Base-by-base conservation (phyloP, 2,113 vertebrate species). In the Atlantisia rogersi region DNA sequence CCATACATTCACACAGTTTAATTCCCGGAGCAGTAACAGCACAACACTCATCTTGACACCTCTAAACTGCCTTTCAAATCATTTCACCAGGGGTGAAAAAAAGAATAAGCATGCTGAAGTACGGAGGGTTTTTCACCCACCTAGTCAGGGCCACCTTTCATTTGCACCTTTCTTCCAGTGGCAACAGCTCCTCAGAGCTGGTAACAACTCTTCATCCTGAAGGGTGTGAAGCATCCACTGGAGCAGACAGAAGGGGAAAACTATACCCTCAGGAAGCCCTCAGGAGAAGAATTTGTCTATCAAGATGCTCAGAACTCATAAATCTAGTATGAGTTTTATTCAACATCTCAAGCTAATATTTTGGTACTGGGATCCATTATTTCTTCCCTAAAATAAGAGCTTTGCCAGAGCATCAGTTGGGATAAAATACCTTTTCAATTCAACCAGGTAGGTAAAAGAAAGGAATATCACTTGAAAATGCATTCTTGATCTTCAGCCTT, bases 141-240 rank as follows among this genome's bases (percentile, higher is more conserved):
- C 80, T 91, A 96, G 64, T 88, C 63, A 67, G 35, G 79, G 70
- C 55, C 87, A 85, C 84, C 39, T 95, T 88, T 94, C 84, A 86
- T 95, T 96, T 97, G 88, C 90, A 95, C 92, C 94, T 94, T 97
- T 94, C 96, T 95, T 96, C 83, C 94, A 95, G 55, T 73, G 88
- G 74, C 63, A 97, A 94, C 81, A 81, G 89, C 68, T 88, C 25
- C 48, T 60, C 64, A 87, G 84, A 95, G 85, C 86, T 96, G 83
- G 75, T 70, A 93, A 91, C 84, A 96, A 68, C 91, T 96, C 95
- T 93, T 97, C 92, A 96, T 95, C 92, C 90, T 97, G 95, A 96
- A 96, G 95, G 95, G 83, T 1, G 59, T 32, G 94, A 86, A 97
- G 88, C 74, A 95, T 94, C 97, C 93, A 94, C 97, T 97, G 91